A percentile compares a stretch with the other conserved stretches of the same genome.
Evolutionary conservation across 2,888 invertebrate genomes (phyloP).

Genomic region (Epinotia bilunana): DNA sequence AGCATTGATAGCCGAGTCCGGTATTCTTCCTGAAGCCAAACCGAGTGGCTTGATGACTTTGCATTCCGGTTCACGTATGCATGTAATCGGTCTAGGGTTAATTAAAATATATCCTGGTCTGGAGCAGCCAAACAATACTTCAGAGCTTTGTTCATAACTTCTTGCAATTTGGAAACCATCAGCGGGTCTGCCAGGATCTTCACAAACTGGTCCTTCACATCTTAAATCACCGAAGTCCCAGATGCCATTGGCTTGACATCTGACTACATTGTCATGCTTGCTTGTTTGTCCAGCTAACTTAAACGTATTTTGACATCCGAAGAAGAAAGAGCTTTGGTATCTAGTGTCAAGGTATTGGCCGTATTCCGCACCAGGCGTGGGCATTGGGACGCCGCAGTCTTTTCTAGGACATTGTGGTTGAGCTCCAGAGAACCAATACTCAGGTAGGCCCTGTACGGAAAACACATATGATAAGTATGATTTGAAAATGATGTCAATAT

Average conservation of each 20-base stretch:
- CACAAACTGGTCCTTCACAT: constrained; percentile 98
- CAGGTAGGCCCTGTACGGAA: constrained; percentile 88
- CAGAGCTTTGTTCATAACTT: constrained; percentile 95
- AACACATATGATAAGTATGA: constrained; percentile 8
- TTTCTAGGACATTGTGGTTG: constrained; percentile 94
- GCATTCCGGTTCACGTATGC: constrained; percentile 96
- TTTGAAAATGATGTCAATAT: background rate
- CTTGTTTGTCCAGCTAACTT: constrained; percentile 96
- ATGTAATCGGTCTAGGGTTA: constrained; percentile 95
- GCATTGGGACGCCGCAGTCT: constrained; percentile 96
- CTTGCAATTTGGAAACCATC: constrained; percentile 94
- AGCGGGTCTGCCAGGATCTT: constrained; percentile 97
- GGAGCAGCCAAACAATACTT: constrained; percentile 95
- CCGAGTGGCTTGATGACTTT: constrained; percentile 96
- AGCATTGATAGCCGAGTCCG: constrained; percentile 97
- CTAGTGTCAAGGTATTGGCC: constrained; percentile 94
- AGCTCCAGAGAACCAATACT: constrained; percentile 95
- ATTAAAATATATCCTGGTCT: constrained; percentile 97
- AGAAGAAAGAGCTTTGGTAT: constrained; percentile 97
- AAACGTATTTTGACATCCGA: constrained; percentile 98
- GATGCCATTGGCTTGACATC: constrained; percentile 95
- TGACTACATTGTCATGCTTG: constrained; percentile 95
- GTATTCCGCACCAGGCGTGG: constrained; percentile 97
- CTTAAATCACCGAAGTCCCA: constrained; percentile 99
- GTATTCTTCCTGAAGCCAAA: constrained; percentile 95